phyloP scores from a whole-genome alignment of 2,888 invertebrate species.

The Biston stratarius region DNA sequence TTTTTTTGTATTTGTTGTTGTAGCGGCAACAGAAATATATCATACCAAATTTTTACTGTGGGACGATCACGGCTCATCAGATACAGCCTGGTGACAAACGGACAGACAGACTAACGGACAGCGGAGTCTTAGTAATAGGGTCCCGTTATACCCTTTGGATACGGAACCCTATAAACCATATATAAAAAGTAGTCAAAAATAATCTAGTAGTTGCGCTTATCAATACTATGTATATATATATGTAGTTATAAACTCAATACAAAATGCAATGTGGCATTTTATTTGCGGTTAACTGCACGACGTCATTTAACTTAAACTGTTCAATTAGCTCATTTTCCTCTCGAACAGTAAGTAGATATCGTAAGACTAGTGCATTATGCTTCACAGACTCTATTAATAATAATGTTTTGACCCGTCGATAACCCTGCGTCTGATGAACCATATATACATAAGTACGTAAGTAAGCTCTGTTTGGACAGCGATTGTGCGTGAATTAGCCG shows the following conservation, averaged over 20 bases:
- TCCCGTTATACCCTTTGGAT: too few species aligned
- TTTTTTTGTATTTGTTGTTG: too few species aligned
- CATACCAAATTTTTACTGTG: too few species aligned
- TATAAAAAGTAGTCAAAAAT: too few species aligned
- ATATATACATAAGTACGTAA: conserved; percentile 3
- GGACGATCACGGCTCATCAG: too few species aligned
- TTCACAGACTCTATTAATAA: conserved; percentile 22
- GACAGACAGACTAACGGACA: too few species aligned
- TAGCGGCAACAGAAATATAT: too few species aligned
- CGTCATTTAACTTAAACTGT: conserved; percentile 8
- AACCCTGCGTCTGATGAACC: conserved; percentile 32
- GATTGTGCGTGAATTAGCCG: conserved; percentile 12
- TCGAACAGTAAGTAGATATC: conserved; percentile 16
- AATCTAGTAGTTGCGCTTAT: too few species aligned
- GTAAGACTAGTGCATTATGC: conserved; percentile 34
- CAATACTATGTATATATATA: neutral
- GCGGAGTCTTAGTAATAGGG: too few species aligned
- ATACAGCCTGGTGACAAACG: too few species aligned
- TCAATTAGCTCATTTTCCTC: conserved; percentile 14
- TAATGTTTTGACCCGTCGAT: conserved; percentile 29
- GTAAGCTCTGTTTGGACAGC: conserved; percentile 17
- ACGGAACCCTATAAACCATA: too few species aligned
- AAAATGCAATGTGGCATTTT: neutral
- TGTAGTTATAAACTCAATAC: neutral
- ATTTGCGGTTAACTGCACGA: conserved; percentile 16